A percentile compares a stretch with the other conserved stretches of the same genome.
These are phyloP conservation scores for Drosophila jambulina DNA, from an alignment of 1,140 invertebrate genomes.

Conservation along the genomic window DNA sequence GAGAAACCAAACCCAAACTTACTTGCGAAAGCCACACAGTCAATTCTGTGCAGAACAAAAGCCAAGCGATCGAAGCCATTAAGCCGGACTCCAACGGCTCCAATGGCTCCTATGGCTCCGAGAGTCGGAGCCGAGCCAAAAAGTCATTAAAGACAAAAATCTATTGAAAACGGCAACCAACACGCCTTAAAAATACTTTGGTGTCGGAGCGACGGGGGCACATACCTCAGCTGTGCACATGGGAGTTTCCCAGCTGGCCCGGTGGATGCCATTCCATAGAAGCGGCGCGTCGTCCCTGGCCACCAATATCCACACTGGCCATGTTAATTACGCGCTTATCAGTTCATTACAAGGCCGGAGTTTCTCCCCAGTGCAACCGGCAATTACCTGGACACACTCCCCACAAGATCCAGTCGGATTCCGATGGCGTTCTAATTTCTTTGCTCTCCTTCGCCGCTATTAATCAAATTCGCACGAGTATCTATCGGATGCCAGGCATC, in stretches of 20 bases:
- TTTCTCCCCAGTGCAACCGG: conserved; percentile 24
- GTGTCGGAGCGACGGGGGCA: conserved; percentile 17
- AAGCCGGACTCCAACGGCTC: conserved; percentile 37
- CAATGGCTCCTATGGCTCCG: conserved; percentile 3
- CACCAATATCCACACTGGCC: conserved; percentile 11
- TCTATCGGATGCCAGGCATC: conserved; percentile 58
- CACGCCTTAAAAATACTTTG: conserved; percentile 72
- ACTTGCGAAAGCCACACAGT: conserved; percentile 51
- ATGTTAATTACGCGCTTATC: conserved; percentile 79
- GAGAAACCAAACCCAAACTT: conserved; percentile 34
- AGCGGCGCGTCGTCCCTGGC: conserved; percentile 13
- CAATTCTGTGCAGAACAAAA: conserved; percentile 74
- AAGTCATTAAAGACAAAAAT: conserved; percentile 82
- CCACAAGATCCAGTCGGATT: conserved; percentile 23
- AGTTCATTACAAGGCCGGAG: conserved; percentile 65
- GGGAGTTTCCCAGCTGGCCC: conserved; percentile 34
- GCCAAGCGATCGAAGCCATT: conserved; percentile 68
- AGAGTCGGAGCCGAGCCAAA: conserved; percentile 46
- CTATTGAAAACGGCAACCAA: conserved; percentile 71
- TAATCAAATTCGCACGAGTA: conserved; percentile 52
- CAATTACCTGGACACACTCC: conserved; percentile 34
- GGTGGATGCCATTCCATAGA: conserved; percentile 33
- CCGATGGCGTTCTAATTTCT: conserved; percentile 46
- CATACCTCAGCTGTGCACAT: conserved; percentile 41
- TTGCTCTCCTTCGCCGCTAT: conserved; percentile 43